phyloP scores from a whole-genome alignment of 2,113 vertebrate species.

The western clawed frog (Xenopus tropicalis) region DNA sequence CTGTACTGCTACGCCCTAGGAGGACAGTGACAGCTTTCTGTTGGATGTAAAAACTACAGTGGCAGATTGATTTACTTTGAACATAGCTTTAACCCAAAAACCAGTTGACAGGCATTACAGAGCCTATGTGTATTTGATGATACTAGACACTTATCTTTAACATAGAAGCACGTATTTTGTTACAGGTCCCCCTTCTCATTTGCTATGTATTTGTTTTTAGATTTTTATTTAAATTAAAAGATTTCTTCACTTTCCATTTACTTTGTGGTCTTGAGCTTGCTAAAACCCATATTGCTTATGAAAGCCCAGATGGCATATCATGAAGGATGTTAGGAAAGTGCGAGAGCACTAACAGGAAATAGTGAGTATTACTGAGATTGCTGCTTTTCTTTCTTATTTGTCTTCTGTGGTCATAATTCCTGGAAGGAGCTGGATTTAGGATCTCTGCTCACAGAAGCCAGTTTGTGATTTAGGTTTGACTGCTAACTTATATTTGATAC shows the following conservation, averaged over 20 bases:
- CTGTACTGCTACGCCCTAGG: too few species aligned
- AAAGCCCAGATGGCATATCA: slow-evolving; percentile 11
- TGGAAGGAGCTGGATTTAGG: slow-evolving; percentile 13
- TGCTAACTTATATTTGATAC: not conserved
- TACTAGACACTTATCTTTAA: too few species aligned
- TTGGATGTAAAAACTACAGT: too few species aligned
- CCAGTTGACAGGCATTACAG: too few species aligned
- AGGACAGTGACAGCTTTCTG: too few species aligned
- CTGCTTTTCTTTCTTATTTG: not conserved
- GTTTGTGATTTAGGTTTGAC: not conserved
- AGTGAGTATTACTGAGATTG: slow-evolving; percentile 16
- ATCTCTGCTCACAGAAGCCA: not conserved
- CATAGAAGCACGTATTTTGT: not conserved
- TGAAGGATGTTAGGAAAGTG: slow-evolving; percentile 23
- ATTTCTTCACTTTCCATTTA: not conserved
- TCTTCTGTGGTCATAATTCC: slow-evolving; percentile 22
- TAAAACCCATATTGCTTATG: not conserved
- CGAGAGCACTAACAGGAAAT: slow-evolving; percentile 21
- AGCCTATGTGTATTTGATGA: too few species aligned
- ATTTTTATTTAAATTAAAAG: not conserved
- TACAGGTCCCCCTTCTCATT: not conserved
- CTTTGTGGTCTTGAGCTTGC: not conserved
- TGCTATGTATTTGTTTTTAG: not conserved
- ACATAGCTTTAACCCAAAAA: too few species aligned
- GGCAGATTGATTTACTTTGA: too few species aligned